Base-by-base conservation (phyloP, 2,113 vertebrate genomes). In the Cyprinodon variegatus region DNA sequence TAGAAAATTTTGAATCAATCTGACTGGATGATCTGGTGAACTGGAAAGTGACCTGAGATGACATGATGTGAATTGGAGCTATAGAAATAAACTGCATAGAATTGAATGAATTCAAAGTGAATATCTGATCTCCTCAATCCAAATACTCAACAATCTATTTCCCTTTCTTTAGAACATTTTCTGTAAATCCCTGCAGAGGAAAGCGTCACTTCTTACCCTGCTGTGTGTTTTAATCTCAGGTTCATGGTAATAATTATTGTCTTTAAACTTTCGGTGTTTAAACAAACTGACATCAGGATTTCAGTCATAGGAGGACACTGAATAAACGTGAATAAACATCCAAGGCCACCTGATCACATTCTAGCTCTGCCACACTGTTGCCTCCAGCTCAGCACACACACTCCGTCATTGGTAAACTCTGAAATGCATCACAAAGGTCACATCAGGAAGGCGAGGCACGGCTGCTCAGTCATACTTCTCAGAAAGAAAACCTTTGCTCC, bases 401-500 rank as follows among this genome's bases (percentile, higher is more conserved):
- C 39, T 7, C 4, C 43, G 22, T 65, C 61, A 66, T 57, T 72
- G n/a, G 62, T 60, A 40, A 59, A 36, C 78, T 69, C 59, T 48
- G 74, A 70, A 79, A 85, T 68, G 6, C 61, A 72, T 63, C 78
- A 83, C 81, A 86, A 77, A 88, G 82, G 84, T 71, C 77, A 74
- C 60, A 64, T 65, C 20, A 63, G 68, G 75, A 40, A 64, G 60
- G 60, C 12, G 67, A 48, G 65, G 48, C 62, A 12, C 65, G 40
- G 13, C 46, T 85, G 69, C 74, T 22, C 70, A 85, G 85, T 43
- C 12, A 68, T 61, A 64, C 77, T 86, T 84, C 77, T 43, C 14
- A 86, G 81, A 88, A 57, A n/a, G 29, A 50, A 80, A 83, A 86
- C 73, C 68, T 84, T 82, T 85, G 76, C 45, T 3, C 81, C 76